A percentile compares a stretch with the other conserved stretches of the same genome.
Evolutionary conservation across 2,113 vertebrate genomes (phyloP).

Genomic region (Australoheros scitulus): DNA sequence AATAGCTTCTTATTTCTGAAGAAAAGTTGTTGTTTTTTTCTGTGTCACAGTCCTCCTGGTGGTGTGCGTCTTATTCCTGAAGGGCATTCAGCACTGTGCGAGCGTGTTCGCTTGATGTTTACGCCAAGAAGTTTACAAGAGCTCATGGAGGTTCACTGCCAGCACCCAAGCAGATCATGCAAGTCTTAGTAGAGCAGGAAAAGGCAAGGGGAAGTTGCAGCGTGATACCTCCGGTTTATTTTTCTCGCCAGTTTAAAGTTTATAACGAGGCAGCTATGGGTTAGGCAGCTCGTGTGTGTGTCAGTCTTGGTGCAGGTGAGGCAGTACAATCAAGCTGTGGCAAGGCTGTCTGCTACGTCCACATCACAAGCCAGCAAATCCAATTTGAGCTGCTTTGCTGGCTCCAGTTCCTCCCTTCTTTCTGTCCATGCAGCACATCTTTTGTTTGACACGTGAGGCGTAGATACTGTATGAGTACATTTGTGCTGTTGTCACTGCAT

Average conservation of each 20-base stretch:
- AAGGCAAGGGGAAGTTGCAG: constrained; percentile 58
- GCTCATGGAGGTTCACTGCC: constrained; percentile 52
- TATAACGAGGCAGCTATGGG: constrained; percentile 39
- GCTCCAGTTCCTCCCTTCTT: not conserved
- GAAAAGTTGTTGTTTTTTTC: not conserved
- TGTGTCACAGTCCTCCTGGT: not conserved
- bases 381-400: not conserved
- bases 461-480: not conserved
- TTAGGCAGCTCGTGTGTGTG: not conserved
- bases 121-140: constrained; percentile 55
- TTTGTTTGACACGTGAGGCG: not conserved
- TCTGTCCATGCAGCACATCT: not conserved
- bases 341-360: constrained; percentile 4
- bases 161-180: constrained; percentile 62
- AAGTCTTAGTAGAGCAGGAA: constrained; percentile 63
- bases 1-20: not conserved
- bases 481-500: not conserved
- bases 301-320: constrained; percentile 40
- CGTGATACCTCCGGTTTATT: constrained; percentile 66
- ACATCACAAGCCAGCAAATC: not conserved
- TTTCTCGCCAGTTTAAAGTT: constrained; percentile 49
- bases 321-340: not conserved
- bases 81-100: not conserved
- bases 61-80: constrained; percentile 8
- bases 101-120: constrained; percentile 37